Conservation (phyloP, 1,140 invertebrate genomes). For the Macrostomum lignano region DNA sequence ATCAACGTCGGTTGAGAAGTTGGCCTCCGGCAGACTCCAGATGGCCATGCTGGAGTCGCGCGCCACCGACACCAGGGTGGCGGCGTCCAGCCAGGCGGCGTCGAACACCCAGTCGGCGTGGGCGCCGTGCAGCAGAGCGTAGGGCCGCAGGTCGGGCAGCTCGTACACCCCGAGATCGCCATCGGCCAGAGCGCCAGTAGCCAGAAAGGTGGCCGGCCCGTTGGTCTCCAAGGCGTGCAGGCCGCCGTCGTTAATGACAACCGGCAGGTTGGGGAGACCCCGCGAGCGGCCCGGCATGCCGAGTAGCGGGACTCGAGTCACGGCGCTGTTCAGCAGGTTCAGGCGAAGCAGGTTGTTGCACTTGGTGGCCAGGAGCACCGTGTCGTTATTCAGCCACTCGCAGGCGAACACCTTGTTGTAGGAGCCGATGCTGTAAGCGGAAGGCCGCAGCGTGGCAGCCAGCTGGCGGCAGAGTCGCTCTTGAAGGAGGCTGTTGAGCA, state of each 20-base stretch:
- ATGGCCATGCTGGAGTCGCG: slow-evolving; percentile 3
- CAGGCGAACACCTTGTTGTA: slow-evolving; percentile 84
- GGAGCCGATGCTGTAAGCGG: no score
- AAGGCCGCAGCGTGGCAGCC: no score
- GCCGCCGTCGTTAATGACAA: slow-evolving; percentile 30
- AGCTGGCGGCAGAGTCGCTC: no score
- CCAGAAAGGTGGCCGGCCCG: slow-evolving; percentile 56
- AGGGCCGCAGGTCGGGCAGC: slow-evolving; percentile 63
- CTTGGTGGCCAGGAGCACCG: slow-evolving; percentile 77
- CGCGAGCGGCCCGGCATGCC: background rate
- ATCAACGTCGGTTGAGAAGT: no score
- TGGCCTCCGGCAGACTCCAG: no score
- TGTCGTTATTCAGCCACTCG: slow-evolving; percentile 68
- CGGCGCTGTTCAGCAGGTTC: slow-evolving; percentile 1
- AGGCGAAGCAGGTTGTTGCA: slow-evolving; percentile 43
- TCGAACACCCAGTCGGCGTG: slow-evolving; percentile 83
- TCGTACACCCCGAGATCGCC: slow-evolving; percentile 71
- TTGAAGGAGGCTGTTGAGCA: no score
- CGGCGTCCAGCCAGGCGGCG: slow-evolving; percentile 76
- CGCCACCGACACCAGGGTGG: slow-evolving; percentile 58
- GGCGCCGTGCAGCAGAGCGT: slow-evolving; percentile 51
- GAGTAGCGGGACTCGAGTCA: slow-evolving; percentile 1
- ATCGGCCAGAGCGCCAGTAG: slow-evolving; percentile 65
- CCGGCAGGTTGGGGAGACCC: background rate
- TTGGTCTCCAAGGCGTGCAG: slow-evolving; percentile 76